Percentiles rank a stretch among this genome's conserved stretches.
Conservation (phyloP, 2,113 vertebrate genomes). For the Paradisaea rubra region DNA sequence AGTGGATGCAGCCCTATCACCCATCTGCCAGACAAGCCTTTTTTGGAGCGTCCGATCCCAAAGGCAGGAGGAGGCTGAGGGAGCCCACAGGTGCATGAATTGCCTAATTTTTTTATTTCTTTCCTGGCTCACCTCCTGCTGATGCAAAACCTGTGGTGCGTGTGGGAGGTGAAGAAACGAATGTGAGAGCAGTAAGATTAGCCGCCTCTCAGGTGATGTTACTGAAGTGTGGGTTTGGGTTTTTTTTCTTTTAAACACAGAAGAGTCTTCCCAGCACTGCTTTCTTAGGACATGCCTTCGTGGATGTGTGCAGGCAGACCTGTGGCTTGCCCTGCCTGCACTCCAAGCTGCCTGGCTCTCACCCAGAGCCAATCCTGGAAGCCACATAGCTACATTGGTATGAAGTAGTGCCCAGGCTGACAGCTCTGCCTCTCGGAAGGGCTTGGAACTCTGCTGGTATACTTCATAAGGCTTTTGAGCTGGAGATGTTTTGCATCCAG, state of each 20-base stretch:
- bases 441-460: neutral
- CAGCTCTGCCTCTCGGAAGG: neutral
- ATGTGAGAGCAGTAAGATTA: conserved; percentile 46
- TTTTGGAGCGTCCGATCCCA: conserved; percentile 36
- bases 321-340: neutral
- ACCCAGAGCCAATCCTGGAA: neutral
- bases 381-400: accelerated
- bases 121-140: neutral
- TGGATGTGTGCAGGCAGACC: neutral
- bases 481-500: neutral
- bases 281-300: neutral
- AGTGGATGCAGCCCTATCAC: neutral
- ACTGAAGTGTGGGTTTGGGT: neutral
- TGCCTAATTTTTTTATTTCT: conserved; percentile 32
- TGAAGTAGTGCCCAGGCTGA: neutral
- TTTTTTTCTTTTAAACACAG: neutral
- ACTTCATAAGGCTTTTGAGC: neutral
- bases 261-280: neutral
- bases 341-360: neutral
- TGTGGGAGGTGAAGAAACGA: conserved; percentile 56
- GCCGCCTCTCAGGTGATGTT: conserved; percentile 43
- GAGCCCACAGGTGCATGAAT: neutral
- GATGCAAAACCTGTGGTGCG: conserved; percentile 53
- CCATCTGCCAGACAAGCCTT: conserved; percentile 42
- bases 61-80: neutral